phyloP scores from a whole-genome alignment of 2,888 invertebrate species.

The Tenthredo notha region DNA sequence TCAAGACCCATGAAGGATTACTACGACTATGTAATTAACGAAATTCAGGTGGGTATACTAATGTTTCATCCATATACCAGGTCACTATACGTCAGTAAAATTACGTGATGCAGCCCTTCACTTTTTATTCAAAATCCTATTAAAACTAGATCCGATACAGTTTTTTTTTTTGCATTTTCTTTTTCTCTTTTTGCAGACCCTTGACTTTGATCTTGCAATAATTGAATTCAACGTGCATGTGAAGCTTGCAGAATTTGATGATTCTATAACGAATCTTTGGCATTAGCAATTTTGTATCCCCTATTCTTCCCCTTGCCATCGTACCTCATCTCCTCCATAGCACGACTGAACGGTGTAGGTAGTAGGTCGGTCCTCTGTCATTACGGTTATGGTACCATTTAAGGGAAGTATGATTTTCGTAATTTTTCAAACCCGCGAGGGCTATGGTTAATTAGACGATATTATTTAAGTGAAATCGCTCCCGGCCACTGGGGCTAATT shows the following conservation, averaged over 20 bases:
- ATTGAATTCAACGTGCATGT: background rate
- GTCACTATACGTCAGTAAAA: background rate
- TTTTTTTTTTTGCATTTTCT: background rate
- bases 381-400: slow-evolving; percentile 48
- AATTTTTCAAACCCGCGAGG: slow-evolving; percentile 55
- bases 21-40: slow-evolving; percentile 25
- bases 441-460: slow-evolving; percentile 65
- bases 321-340: background rate
- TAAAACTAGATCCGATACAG: no score
- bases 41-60: slow-evolving; percentile 16
- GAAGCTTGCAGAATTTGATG: background rate
- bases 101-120: background rate
- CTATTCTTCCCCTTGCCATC: background rate
- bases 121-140: no score
- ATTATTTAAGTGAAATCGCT: slow-evolving; percentile 62
- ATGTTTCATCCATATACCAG: background rate
- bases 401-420: slow-evolving; percentile 54
- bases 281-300: slow-evolving; percentile 8
- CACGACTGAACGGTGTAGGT: background rate
- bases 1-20: slow-evolving; percentile 51
- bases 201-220: background rate
- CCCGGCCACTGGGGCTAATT: slow-evolving; percentile 58
- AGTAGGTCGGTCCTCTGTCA: slow-evolving; percentile 50
- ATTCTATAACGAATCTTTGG: background rate
- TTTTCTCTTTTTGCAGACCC: background rate